phyloP scores from a whole-genome alignment of 2,797 vertebrate species.

The Apodemus agrarius region DNA sequence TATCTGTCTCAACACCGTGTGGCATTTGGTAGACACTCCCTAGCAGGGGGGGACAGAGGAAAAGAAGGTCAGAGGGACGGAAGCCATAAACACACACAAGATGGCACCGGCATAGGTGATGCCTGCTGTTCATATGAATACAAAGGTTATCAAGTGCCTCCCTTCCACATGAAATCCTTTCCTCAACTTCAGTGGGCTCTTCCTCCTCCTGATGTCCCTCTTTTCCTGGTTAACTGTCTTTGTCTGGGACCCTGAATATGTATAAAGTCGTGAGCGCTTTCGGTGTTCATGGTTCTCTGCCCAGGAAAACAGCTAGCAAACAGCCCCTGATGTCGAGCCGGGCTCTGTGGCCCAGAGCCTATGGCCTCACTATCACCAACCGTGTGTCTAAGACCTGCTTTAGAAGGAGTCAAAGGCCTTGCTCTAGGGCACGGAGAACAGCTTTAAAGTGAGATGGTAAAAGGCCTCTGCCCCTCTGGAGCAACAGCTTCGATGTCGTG shows the following conservation, averaged over 20 bases:
- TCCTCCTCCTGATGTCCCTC: background rate
- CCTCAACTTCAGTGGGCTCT: background rate
- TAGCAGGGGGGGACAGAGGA: background rate
- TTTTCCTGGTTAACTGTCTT: background rate
- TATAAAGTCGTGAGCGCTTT: background rate
- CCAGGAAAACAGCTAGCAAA: too few relatives aligned
- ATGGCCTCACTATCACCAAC: fast-evolving
- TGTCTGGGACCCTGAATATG: background rate
- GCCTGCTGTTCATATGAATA: background rate
- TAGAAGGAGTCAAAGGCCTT: background rate
- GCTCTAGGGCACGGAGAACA: too few relatives aligned
- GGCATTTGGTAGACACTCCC: background rate
- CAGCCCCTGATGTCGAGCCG: background rate
- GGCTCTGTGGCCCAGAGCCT: background rate
- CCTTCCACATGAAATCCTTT: background rate
- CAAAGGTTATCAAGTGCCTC: background rate
- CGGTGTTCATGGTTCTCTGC: background rate
- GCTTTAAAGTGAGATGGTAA: too few relatives aligned
- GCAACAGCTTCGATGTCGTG: background rate
- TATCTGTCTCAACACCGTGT: background rate
- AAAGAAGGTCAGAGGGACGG: background rate
- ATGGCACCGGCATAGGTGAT: too few relatives aligned
- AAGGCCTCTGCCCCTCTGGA: background rate
- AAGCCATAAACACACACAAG: background rate
- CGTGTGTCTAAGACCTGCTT: too few relatives aligned